Evolutionary conservation across 2,888 invertebrate genomes (phyloP).

Genomic region (Amorpha juglandis): DNA sequence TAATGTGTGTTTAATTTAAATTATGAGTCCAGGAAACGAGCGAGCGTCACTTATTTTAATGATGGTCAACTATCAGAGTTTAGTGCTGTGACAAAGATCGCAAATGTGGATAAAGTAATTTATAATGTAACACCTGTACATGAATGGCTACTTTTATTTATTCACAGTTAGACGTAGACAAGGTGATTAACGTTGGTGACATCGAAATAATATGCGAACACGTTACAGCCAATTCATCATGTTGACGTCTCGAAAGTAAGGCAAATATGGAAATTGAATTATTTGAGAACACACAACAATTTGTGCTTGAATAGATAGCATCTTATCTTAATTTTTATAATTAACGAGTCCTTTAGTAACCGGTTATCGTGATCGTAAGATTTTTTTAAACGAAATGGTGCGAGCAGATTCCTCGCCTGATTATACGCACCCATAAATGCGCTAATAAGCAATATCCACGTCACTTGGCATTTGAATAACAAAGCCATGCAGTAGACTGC

Average conservation of each 20-base stretch:
- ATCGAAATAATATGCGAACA: slow-evolving; percentile 17
- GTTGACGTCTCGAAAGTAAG: slow-evolving; percentile 13
- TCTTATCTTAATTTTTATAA: slow-evolving; percentile 13
- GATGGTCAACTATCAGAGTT: not conserved
- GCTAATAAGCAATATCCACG: too few relatives aligned
- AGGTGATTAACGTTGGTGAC: slow-evolving; percentile 1
- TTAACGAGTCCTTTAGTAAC: slow-evolving; percentile 15
- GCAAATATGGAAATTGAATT: slow-evolving; percentile 5
- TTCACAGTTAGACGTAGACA: slow-evolving; percentile 8
- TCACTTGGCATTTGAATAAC: too few relatives aligned
- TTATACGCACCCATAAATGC: too few relatives aligned
- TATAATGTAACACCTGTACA: slow-evolving; percentile 2
- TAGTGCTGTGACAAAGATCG: slow-evolving; percentile 1
- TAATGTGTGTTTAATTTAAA: slow-evolving; percentile 15
- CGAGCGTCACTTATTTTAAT: slow-evolving; percentile 5
- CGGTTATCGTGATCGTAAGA: too few relatives aligned
- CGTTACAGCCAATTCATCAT: not conserved
- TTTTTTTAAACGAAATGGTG: too few relatives aligned
- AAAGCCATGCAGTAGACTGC: too few relatives aligned
- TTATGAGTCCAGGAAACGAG: slow-evolving; percentile 20
- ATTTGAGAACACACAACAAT: slow-evolving; percentile 19
- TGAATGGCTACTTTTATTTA: slow-evolving; percentile 9
- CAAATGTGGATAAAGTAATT: slow-evolving; percentile 5
- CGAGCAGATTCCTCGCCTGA: too few relatives aligned
- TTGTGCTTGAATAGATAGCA: slow-evolving; percentile 13